A percentile compares a stretch with the other conserved stretches of the same genome.
These are phyloP conservation scores for Antheraea pernyi DNA, from an alignment of 1,140 invertebrate species.

Conservation along the genomic window DNA sequence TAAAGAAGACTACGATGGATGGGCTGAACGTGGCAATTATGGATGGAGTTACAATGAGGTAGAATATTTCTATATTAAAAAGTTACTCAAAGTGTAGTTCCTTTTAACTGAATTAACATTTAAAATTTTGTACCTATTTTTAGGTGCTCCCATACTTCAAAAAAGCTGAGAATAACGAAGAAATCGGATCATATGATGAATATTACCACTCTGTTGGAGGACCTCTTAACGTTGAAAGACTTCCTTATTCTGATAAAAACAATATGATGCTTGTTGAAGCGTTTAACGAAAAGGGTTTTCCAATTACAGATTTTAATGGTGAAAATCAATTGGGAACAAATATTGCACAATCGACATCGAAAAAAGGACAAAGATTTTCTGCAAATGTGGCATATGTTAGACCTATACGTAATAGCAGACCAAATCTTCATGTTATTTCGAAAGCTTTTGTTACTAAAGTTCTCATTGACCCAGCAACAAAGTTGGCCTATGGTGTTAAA, in stretches of 20 bases:
- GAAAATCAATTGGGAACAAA: no score
- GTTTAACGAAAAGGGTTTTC: constrained; percentile 81
- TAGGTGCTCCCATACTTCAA: constrained; percentile 81
- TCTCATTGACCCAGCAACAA: constrained; percentile 85
- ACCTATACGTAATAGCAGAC: constrained; percentile 83
- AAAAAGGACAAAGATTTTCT: constrained; percentile 84
- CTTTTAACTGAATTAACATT: no score
- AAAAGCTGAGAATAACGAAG: constrained; percentile 79
- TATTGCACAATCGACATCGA: constrained; percentile 78
- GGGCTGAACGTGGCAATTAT: constrained; percentile 81
- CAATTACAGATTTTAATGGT: constrained; percentile 68
- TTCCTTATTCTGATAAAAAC: constrained; percentile 81
- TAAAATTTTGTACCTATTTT: constrained; percentile 15
- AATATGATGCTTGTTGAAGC: constrained; percentile 78
- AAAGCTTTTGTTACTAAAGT: constrained; percentile 86
- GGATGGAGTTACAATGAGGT: constrained; percentile 63
- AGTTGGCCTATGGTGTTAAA: constrained; percentile 85
- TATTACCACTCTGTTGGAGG: constrained; percentile 51
- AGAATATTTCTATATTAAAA: not conserved
- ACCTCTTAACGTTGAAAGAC: constrained; percentile 82
- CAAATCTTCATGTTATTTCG: constrained; percentile 86
- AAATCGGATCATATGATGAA: constrained; percentile 65
- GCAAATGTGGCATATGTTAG: constrained; percentile 87
- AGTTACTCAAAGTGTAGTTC: no score
- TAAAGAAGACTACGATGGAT: constrained; percentile 85